These are phyloP conservation scores for Aphodius granarius DNA, from an alignment of 2,888 invertebrate species.

Conservation along the genomic window DNA sequence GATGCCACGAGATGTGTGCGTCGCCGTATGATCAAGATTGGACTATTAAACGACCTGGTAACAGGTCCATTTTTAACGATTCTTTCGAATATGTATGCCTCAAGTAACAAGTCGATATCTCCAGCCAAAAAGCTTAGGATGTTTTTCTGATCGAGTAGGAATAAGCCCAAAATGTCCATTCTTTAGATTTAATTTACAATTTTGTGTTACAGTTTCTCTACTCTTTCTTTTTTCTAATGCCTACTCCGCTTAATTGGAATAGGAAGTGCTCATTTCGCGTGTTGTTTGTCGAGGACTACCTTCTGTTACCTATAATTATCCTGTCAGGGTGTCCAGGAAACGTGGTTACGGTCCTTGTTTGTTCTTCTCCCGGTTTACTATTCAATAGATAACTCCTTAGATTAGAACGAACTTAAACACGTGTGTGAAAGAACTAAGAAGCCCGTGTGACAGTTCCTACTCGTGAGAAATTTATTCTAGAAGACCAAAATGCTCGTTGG, in stretches of 20 bases:
- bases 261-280: neutral
- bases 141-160: too few relatives aligned
- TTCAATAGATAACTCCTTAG: neutral
- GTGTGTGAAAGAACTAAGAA: neutral
- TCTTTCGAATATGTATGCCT: too few relatives aligned
- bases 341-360: neutral
- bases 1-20: neutral
- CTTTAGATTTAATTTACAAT: too few relatives aligned
- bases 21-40: neutral
- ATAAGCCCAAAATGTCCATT: too few relatives aligned
- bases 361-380: neutral
- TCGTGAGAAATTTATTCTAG: neutral
- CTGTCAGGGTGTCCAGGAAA: neutral
- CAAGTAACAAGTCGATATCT: too few relatives aligned
- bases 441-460: neutral
- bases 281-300: neutral
- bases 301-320: neutral
- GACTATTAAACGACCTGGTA: neutral
- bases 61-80: too few relatives aligned
- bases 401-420: neutral
- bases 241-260: neutral
- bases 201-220: neutral
- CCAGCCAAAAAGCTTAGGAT: too few relatives aligned
- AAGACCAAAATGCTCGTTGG: too few relatives aligned
- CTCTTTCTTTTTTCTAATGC: neutral